These are phyloP conservation scores for Pogonomyrmex californicus DNA, from an alignment of 1,140 invertebrate genomes.

Conservation along the genomic window DNA sequence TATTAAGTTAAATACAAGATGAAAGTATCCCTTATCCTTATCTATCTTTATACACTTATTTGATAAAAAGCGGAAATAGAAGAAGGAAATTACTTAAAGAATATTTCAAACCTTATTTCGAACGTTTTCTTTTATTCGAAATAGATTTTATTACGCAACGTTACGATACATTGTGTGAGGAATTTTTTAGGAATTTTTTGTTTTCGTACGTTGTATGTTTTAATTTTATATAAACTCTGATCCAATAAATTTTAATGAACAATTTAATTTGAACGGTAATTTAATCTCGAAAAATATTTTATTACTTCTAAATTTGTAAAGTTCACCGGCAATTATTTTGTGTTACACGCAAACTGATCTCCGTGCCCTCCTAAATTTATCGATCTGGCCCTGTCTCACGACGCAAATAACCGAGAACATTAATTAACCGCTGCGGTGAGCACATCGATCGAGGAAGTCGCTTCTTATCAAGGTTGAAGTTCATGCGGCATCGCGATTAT, in stretches of 20 bases:
- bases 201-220: background rate
- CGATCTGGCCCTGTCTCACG: constrained; percentile 55
- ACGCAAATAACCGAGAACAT: constrained; percentile 63
- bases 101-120: constrained; percentile 6
- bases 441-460: constrained; percentile 61
- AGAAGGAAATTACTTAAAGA: constrained; percentile 13
- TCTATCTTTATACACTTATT: background rate
- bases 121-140: background rate
- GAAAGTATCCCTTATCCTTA: background rate
- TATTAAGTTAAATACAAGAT: constrained; percentile 33
- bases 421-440: constrained; percentile 61
- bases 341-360: constrained; percentile 43
- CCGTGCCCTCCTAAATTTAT: constrained; percentile 56
- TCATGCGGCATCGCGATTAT: constrained; percentile 56
- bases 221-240: background rate
- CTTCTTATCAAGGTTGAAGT: constrained; percentile 63
- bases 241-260: background rate
- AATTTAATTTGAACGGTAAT: constrained; percentile 11
- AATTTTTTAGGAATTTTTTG: background rate
- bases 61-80: background rate
- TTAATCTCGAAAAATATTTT: background rate
- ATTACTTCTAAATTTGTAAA: constrained; percentile 26
- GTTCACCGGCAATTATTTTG: constrained; percentile 49
- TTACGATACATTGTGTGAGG: background rate
- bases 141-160: background rate